A percentile compares a stretch with the other conserved stretches of the same genome.
Conservation (phyloP, 1,140 invertebrate species). For the Drosophila murphyi region DNA sequence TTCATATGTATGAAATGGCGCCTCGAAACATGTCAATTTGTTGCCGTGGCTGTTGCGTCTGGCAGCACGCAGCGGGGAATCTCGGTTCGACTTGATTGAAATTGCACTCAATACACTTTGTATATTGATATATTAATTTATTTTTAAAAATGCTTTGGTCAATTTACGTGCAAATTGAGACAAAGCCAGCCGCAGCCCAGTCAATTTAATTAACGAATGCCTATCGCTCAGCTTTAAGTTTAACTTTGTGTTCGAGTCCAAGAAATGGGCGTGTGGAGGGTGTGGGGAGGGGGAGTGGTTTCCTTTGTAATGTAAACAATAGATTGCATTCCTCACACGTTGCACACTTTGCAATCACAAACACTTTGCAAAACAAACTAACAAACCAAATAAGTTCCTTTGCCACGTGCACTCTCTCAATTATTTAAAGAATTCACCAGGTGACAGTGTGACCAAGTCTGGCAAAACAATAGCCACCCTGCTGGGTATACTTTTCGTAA, state of each 20-base stretch:
- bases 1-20: slow-evolving; percentile 34
- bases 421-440: slow-evolving; percentile 13
- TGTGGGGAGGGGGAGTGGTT: not conserved
- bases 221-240: slow-evolving; percentile 31
- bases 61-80: slow-evolving; percentile 66
- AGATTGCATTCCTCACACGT: slow-evolving; percentile 30
- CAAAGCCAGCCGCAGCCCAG: slow-evolving; percentile 47
- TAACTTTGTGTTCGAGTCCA: not conserved
- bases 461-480: not conserved
- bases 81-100: slow-evolving; percentile 78
- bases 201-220: slow-evolving; percentile 66
- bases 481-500: not conserved
- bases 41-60: slow-evolving; percentile 61
- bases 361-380: slow-evolving; percentile 9
- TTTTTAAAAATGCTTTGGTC: slow-evolving; percentile 73
- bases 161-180: slow-evolving; percentile 74
- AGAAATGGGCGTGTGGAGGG: not conserved
- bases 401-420: slow-evolving; percentile 8
- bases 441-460: slow-evolving; percentile 5
- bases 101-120: slow-evolving; percentile 78
- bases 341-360: not conserved
- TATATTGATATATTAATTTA: slow-evolving; percentile 82
- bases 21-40: slow-evolving; percentile 78
- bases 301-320: slow-evolving; percentile 24
- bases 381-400: slow-evolving; percentile 24